Evolutionary conservation across 2,797 vertebrate genomes (phyloP).

Genomic region (Hemibagrus guttatus): DNA sequence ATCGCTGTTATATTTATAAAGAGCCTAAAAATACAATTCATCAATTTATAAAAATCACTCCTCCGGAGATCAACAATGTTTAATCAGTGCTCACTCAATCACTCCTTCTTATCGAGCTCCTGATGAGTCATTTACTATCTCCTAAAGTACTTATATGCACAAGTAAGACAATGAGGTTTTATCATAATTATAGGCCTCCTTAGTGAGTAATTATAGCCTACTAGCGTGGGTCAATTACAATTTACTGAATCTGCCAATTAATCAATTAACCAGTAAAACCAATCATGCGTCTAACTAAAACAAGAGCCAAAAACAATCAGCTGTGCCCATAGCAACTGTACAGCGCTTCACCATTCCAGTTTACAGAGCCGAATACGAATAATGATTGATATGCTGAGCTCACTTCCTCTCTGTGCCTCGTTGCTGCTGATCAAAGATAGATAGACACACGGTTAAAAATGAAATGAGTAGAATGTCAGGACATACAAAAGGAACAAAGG

Average conservation of each 20-base stretch:
- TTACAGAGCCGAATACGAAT: constrained; percentile 25
- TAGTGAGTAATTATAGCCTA: constrained; percentile 49
- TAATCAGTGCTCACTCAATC: constrained; percentile 27
- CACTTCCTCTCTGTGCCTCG: constrained; percentile 14
- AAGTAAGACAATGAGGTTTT: constrained; percentile 46
- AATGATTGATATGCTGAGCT: constrained; percentile 31
- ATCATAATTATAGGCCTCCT: constrained; percentile 52
- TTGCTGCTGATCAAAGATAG: constrained; percentile 22
- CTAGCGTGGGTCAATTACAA: constrained; percentile 39
- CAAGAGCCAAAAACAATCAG: constrained; percentile 29
- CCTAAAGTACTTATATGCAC: constrained; percentile 32
- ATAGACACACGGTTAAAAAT: constrained; percentile 23
- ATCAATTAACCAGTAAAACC: constrained; percentile 47
- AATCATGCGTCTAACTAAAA: constrained; percentile 45
- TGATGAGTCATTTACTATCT: constrained; percentile 43
- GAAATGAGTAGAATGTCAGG: constrained; percentile 42
- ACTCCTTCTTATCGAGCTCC: constrained; percentile 30
- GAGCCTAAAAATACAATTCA: neutral
- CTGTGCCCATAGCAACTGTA: constrained; percentile 19
- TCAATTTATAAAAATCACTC: neutral
- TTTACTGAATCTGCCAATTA: constrained; percentile 50
- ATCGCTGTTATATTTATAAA: neutral
- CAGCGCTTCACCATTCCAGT: neutral
- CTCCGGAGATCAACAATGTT: constrained; percentile 9
- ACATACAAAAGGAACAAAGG: constrained; percentile 33